Base-by-base conservation (phyloP, 2,113 vertebrate genomes). In the Tonatia bakeri region DNA sequence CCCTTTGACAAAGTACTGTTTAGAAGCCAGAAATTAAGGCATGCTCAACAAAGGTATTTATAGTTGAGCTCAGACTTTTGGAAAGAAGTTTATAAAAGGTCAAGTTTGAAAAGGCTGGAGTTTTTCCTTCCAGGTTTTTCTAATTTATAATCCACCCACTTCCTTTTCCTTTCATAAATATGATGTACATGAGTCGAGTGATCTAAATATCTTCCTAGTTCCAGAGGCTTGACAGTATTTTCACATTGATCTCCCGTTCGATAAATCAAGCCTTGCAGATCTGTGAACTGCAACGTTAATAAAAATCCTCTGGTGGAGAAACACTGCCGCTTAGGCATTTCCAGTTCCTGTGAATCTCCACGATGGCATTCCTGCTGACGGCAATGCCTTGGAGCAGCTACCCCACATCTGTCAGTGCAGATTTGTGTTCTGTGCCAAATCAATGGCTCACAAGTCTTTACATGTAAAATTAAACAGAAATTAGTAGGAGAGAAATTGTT, bases 151-250 rank as follows among this genome's bases (percentile, higher is more conserved):
- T 83, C 77, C 83, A 95, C 82, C 2, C 5, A 36, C 45, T 97
- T 97, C 91, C 88, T 84, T 92, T 90, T 36, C 94, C 97, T 98
- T 97, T 97, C 61, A 69, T 89, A 96, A 97, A 91, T 20, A 1
- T 76, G 89, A 91, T 96, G 90, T 95, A 87, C 12, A 0, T 95
- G 96, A 98, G 70, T 52, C 69, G 87, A 97, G 79, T 67, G 83
- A 81, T 69, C 94, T 96, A 87, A 97, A 96, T 87, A 86, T 82
- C 96, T 94, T 91, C 65, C 67, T 77, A 86, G 94, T 94, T 98
- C 56, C 89, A 96, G 94, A 94, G 98, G n/a, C 97, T 96, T 98
- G 97, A 84, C 97, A 94, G 79, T 97, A 94, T 98, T 98, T 98
- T 96, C 94, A 80, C 94, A 83, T 72, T 61, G 72, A 97, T 94